Base-by-base conservation (phyloP, 2,113 vertebrate genomes). In the Oncorhynchus nerka region DNA sequence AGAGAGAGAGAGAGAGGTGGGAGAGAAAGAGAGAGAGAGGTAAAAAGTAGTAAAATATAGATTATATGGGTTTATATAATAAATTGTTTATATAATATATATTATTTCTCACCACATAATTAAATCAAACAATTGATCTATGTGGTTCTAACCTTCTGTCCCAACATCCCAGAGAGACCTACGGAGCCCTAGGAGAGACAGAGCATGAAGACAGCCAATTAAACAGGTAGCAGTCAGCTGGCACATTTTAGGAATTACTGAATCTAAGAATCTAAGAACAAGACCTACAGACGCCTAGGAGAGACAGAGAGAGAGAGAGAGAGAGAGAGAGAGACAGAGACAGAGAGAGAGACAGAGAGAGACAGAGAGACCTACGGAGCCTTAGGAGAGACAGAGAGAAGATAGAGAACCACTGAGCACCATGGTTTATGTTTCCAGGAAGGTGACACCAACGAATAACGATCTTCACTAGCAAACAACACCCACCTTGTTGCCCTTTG, bases 111-210 rank as follows among this genome's bases (percentile, higher is more conserved):
- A 91, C 90, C 88, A 45, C 9, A 45, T 2, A 45, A 3, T 45
- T 3, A 45, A 45, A 45, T 45, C 39, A 45, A 12, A 45, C 39
- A 45, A 45, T 12, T 45, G 39, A 45, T 45, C 0, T 45, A 45
- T 45, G 39, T 45, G 26, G 30, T 51, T 11, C 74, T 48, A 75
- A 91, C 91, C 88, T 92, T 91, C 71, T 92, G 89, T 28, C 91
- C 91, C 7, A 92, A 88, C 87, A 91, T 91, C 73, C 91, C 91
- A 9, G 90, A 83, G 77, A 91, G 81, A 80, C 91, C 91, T 11
- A 85, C 28, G n/a, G 89, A 85, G 22, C 91, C 91, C 91, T 92
- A 19, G 9, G 9, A 12, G 6, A 39, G 1, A 39, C 6, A 8
- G 39, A 39, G 8, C 24, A 26, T 26, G 24, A 26, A 26, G 24